These are phyloP conservation scores for Pelodiscus sinensis DNA, from an alignment of 2,113 vertebrate species.

Conservation along the genomic window DNA sequence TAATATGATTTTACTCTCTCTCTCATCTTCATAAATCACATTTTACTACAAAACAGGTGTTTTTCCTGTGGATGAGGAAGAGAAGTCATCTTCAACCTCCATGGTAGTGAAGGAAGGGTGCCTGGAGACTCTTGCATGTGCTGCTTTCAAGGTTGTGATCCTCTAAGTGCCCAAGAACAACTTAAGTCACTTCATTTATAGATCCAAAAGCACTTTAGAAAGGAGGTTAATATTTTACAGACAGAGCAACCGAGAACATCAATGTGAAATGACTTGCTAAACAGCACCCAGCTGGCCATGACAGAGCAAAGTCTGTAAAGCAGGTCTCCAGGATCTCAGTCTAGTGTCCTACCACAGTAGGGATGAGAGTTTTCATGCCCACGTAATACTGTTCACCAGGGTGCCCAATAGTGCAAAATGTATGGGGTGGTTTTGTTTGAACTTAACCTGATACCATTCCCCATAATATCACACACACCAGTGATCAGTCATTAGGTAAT, in stretches of 20 bases:
- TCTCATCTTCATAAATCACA: background rate
- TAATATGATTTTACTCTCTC: background rate
- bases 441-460: background rate
- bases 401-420: background rate
- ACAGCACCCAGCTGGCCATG: background rate
- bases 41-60: background rate
- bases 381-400: background rate
- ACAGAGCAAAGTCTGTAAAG: background rate
- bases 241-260: background rate
- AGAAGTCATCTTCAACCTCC: background rate
- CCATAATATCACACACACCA: background rate
- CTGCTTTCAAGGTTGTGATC: background rate
- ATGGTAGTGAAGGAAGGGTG: background rate
- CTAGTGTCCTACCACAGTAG: background rate
- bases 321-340: rapidly evolving
- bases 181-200: background rate
- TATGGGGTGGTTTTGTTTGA: background rate
- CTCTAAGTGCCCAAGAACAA: background rate
- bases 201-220: background rate
- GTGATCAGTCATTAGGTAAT: background rate
- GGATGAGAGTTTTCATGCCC: background rate
- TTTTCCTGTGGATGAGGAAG: background rate
- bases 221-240: background rate
- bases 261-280: background rate
- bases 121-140: background rate